Evolutionary conservation across 1,140 invertebrate species (phyloP), one percentile per base, ranked within the genome.

Genomic region (Harpegnathos saltator): DNA sequence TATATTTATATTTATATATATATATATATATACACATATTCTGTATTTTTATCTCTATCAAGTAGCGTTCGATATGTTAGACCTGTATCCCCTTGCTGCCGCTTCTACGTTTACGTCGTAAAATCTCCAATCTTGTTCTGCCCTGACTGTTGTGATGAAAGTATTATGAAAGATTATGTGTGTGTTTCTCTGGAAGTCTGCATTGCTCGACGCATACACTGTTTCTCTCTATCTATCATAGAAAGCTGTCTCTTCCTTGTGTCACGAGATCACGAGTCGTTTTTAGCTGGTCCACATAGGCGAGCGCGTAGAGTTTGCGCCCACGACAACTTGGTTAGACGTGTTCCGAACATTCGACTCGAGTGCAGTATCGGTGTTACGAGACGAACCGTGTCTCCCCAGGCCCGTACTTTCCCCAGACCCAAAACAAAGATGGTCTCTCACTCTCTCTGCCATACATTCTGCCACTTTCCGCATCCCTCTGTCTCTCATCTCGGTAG

Each of bases 301-400:
- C 85, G 86, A 87, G 82, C 78, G 71, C 87, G n/a, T n/a, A n/a
- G n/a, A 88, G 86, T 77, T 87, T 84, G 83, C 75, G 82, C 68
- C 75, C 65, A 78, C 62, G 68, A 73, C 38, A 61, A 59, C 71
- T 68, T 84, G 77, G 75, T 84, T n/a, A n/a, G 63, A 66, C 81
- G 54, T 19, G 54, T 22, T 11, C 38, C 54, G 19, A n/a, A n/a
- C 15, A 22, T 69, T 62, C 26, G 33, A 58, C 58, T 71, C 52
- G 52, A 56, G 12, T 77, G 26, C 15, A 22, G 80, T 61, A 50
- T 84, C 82, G 82, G 52, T 72, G 62, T 73, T 54, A 81, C 65
- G 54, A 86, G 85, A 87, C 65, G 75, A 81, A 82, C 75, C 69
- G 9, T 68, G 48, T 33, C 69, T 33, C 54, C n/a, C n/a, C n/a